A percentile compares a stretch with the other conserved stretches of the same genome.
Evolutionary conservation across 2,113 vertebrate species (phyloP).

Genomic region (Barnardius zonarius): DNA sequence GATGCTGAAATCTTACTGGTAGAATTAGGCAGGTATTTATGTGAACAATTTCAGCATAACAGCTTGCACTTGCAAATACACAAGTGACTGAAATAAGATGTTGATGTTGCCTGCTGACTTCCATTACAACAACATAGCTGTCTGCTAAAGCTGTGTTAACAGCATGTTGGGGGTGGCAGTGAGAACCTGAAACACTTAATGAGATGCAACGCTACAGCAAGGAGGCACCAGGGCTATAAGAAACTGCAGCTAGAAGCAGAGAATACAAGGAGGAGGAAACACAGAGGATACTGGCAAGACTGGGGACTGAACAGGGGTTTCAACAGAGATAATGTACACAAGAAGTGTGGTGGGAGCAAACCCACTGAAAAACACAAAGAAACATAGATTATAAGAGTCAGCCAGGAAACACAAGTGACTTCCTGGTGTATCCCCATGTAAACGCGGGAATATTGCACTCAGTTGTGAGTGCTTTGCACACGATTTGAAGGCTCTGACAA

Average conservation of each 20-base stretch:
- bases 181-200: neutral
- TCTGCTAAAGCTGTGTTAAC: neutral
- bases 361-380: neutral
- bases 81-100: neutral
- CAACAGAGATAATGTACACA: neutral
- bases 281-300: neutral
- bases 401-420: neutral
- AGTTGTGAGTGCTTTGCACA: neutral
- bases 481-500: neutral
- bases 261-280: neutral
- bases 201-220: neutral
- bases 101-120: neutral
- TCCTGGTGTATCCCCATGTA: neutral
- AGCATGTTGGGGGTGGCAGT: neutral
- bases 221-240: neutral
- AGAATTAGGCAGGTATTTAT: neutral
- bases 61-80: neutral
- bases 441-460: neutral
- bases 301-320: neutral
- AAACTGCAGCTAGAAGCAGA: neutral
- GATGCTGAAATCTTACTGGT: neutral
- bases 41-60: neutral
- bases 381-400: neutral
- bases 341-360: neutral
- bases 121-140: neutral